These are phyloP conservation scores for Germaria angustata DNA, from an alignment of 2,888 invertebrate species.

Conservation along the genomic window DNA sequence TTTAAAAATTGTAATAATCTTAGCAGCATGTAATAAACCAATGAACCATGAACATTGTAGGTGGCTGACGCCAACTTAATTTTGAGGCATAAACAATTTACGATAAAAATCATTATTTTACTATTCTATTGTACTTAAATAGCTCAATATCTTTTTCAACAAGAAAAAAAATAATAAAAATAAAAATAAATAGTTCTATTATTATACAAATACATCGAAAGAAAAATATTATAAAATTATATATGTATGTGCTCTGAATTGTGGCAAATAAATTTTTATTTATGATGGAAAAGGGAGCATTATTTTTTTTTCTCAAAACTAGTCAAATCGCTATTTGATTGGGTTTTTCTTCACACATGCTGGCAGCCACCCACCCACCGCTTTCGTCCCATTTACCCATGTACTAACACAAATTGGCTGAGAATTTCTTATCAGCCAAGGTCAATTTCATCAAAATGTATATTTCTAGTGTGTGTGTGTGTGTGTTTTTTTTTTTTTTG, in stretches of 20 bases:
- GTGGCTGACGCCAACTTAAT: slow-evolving; percentile 61
- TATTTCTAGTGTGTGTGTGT: background rate
- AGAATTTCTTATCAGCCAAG: slow-evolving; percentile 47
- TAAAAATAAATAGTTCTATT: slow-evolving; percentile 1
- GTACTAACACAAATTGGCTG: background rate
- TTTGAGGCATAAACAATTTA: slow-evolving; percentile 22
- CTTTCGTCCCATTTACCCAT: background rate
- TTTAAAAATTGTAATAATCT: background rate
- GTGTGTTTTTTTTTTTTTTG: background rate
- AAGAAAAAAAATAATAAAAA: background rate
- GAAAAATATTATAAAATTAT: background rate
- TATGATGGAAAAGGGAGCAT: slow-evolving; percentile 9
- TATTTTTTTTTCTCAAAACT: slow-evolving; percentile 1
- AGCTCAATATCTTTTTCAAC: background rate
- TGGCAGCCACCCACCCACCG: background rate
- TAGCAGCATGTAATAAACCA: slow-evolving; percentile 40
- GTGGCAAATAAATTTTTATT: slow-evolving; percentile 51
- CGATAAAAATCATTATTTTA: slow-evolving; percentile 39
- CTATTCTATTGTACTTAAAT: slow-evolving; percentile 28
- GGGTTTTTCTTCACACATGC: slow-evolving; percentile 9
- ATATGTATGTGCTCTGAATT: background rate
- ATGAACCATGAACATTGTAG: slow-evolving; percentile 57
- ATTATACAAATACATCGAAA: background rate
- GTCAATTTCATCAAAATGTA: slow-evolving; percentile 51
- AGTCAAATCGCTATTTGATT: slow-evolving; percentile 42